phyloP scores from a whole-genome alignment of 2,797 vertebrate genomes.

The Muscicapa comitata region DNA sequence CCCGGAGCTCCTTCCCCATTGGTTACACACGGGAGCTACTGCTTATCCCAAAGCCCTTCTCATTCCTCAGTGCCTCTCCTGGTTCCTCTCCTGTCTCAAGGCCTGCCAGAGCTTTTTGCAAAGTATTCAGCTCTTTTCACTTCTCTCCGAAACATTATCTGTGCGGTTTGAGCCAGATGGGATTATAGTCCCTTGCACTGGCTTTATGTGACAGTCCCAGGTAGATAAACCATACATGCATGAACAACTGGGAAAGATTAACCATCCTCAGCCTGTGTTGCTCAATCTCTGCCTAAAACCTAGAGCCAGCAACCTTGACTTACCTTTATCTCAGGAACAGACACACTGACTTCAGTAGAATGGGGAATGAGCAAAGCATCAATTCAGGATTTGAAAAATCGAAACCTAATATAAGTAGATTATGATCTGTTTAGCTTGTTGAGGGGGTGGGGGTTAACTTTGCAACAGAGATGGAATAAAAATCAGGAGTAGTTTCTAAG shows the following conservation, averaged over 20 bases:
- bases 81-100: neutral
- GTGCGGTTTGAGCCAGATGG: neutral
- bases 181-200: neutral
- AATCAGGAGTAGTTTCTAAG: neutral
- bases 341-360: neutral
- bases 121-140: neutral
- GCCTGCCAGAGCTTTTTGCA: neutral
- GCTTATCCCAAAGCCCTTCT: neutral
- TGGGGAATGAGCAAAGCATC: neutral
- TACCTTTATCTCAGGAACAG: neutral
- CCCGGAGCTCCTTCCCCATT: neutral
- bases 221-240: neutral
- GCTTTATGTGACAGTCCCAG: neutral
- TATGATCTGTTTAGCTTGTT: neutral
- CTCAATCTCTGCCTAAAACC: neutral
- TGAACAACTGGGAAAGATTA: neutral
- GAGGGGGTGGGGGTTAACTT: neutral
- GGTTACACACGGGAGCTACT: neutral
- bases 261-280: neutral
- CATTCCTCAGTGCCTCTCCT: fast-evolving
- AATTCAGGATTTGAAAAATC: neutral
- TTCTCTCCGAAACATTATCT: neutral
- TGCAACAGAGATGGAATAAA: neutral
- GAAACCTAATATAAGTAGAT: neutral
- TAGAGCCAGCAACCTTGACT: neutral